Conservation (phyloP, 2,113 vertebrate species). For the Actinemys pallida region DNA sequence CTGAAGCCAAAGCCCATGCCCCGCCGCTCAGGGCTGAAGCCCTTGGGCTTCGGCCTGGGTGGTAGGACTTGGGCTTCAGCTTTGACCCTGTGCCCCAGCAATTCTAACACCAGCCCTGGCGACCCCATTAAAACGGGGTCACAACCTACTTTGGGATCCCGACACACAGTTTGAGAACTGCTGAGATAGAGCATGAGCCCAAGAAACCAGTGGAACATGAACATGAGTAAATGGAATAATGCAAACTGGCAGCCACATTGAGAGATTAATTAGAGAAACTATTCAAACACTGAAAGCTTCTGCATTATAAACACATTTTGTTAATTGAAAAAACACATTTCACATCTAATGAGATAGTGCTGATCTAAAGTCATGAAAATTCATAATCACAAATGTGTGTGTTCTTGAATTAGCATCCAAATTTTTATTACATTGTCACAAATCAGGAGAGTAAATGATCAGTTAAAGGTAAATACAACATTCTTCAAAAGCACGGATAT, state of each 20-base stretch:
- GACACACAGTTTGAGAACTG: no score
- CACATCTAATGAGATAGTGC: slow-evolving; percentile 30
- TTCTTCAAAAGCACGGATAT: not conserved
- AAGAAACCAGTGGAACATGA: slow-evolving; percentile 5
- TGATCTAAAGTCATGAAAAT: slow-evolving; percentile 39
- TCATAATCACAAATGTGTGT: slow-evolving; percentile 51
- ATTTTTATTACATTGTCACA: slow-evolving; percentile 54
- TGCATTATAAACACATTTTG: slow-evolving; percentile 56
- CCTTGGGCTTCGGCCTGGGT: no score
- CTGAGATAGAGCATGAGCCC: not conserved
- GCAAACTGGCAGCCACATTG: slow-evolving; percentile 1
- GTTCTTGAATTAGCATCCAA: slow-evolving; percentile 35
- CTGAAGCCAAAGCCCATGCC: no score
- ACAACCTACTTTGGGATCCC: no score
- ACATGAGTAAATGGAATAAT: not conserved
- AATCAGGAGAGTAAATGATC: slow-evolving; percentile 58
- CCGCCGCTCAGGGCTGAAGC: no score
- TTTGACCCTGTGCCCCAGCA: no score
- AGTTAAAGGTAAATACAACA: slow-evolving; percentile 58
- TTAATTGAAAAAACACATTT: slow-evolving; percentile 51
- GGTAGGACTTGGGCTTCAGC: no score
- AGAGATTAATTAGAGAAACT: slow-evolving; percentile 25
- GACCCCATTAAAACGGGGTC: no score
- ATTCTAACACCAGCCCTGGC: no score
- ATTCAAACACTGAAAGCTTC: slow-evolving; percentile 24